Evolutionary conservation across 2,797 vertebrate species (phyloP).

Genomic region (Crotalus adamanteus): DNA sequence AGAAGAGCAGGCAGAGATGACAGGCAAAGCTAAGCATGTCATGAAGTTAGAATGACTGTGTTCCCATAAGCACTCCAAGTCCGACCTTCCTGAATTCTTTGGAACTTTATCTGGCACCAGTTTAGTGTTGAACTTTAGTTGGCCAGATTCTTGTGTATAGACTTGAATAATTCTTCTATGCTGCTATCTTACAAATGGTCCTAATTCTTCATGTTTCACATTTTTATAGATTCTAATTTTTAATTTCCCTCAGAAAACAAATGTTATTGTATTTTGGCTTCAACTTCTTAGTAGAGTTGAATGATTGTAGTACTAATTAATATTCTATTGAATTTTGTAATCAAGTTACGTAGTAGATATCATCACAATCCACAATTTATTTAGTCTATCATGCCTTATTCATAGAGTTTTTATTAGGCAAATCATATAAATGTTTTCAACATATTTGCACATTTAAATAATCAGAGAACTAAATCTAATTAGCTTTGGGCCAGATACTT

Average conservation of each 20-base stretch:
- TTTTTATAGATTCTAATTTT: not conserved
- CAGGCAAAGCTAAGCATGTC: not conserved
- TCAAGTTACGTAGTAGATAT: constrained; percentile 48
- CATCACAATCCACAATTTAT: constrained; percentile 35
- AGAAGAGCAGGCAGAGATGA: not conserved
- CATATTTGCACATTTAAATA: constrained; percentile 60
- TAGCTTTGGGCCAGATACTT: constrained; percentile 51
- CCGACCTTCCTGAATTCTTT: not conserved
- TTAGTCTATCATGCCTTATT: constrained; percentile 55
- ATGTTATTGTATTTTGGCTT: not conserved
- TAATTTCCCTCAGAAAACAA: not conserved
- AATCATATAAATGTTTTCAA: constrained; percentile 48
- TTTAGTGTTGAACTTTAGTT: not conserved
- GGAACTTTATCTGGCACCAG: not conserved
- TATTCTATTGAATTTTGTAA: constrained; percentile 62
- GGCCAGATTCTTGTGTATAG: not conserved
- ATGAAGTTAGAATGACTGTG: not conserved
- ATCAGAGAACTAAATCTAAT: constrained; percentile 51
- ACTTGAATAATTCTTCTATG: not conserved
- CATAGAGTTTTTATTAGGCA: constrained; percentile 58
- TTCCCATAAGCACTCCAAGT: not conserved
- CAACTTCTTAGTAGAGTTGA: constrained; percentile 37
- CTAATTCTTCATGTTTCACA: not conserved
- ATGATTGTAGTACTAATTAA: constrained; percentile 52
- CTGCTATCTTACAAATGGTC: not conserved